Evolutionary conservation across 2,113 vertebrate genomes (phyloP), one percentile per base, ranked within the genome.

Genomic region (Bolborhynchus lineola): DNA sequence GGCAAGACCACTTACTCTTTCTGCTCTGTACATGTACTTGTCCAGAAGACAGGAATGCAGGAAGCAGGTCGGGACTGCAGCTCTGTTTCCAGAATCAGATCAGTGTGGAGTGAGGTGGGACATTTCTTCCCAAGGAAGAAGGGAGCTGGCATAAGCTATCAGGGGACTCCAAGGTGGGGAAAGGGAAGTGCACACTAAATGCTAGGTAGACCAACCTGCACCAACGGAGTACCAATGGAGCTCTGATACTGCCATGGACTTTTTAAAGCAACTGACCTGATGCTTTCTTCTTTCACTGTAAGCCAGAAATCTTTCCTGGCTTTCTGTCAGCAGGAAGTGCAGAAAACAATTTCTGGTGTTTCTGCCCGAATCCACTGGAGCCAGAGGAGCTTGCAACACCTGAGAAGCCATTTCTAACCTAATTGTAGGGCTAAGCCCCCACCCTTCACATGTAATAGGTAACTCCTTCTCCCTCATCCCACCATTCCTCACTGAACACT

Each of bases 191-290:
- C 17, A 29, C 62, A 44, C 28, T 28, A 39, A 74, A 55, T 4
- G 1, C 8, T 0, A 6, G 12, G 16, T 33, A 63, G 37, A 47
- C 0, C 1, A 33, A 11, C 29, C n/a, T 57, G 33, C 26, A 26
- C 25, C 49, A 50, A 9, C 26, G 49, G 13, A 11, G 23, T 65
- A 52, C 37, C 53, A 44, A 31, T 10, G 41, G 33, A 80, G 62
- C 49, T 84, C 69, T 57, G 20, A 50, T n/a, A n/a, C 5, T 26
- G 23, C 46, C 37, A 14, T 12, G 13, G 23, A 29, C 44, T 12
- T 77, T 42, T 60, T 29, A 10, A 60, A 65, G 57, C 21, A 52
- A 55, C 46, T 17, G 65, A 60, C 24, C 6, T 18, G 23, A 8
- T 50, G n/a, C 44, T 76, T 70, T 41, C 13, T 31, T 79, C 68